Conservation (phyloP, 1,140 invertebrate species). For the Drosophila pseudoobscura region DNA sequence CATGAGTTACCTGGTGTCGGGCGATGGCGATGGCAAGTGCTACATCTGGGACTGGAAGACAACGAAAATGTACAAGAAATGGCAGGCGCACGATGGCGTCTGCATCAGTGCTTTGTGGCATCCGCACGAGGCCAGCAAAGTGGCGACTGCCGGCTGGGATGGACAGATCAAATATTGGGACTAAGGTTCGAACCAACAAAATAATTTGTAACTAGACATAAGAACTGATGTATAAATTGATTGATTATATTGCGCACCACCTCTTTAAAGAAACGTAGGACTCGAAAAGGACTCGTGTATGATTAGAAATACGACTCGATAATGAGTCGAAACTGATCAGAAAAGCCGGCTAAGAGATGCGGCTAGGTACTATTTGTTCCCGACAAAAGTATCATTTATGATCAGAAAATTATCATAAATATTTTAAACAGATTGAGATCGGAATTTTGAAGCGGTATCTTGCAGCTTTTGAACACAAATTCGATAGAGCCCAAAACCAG, state of each 20-base stretch:
- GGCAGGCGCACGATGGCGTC: constrained; percentile 99
- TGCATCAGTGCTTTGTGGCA: constrained; percentile 98
- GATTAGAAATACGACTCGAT: too few species aligned
- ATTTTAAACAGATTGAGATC: too few species aligned
- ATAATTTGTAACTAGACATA: constrained; percentile 30
- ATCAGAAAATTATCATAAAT: too few species aligned
- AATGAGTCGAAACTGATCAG: too few species aligned
- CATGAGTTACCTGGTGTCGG: constrained; percentile 99
- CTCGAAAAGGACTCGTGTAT: too few species aligned
- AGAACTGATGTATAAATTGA: constrained; percentile 52
- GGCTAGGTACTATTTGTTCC: too few species aligned
- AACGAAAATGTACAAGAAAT: constrained; percentile 98
- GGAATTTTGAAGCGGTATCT: too few species aligned
- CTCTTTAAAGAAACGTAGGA: constrained; percentile 3
- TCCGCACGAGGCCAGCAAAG: constrained; percentile 98
- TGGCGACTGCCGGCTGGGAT: constrained; percentile 99
- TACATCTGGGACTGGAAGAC: constrained; percentile 99
- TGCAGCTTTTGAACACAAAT: too few species aligned
- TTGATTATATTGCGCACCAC: constrained; percentile 34
- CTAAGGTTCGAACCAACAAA: constrained; percentile 84
- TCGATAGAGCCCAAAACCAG: too few species aligned
- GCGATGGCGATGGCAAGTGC: constrained; percentile 99
- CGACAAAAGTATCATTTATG: too few species aligned
- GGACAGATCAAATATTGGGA: constrained; percentile 99
- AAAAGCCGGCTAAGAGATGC: too few species aligned